phyloP scores from a whole-genome alignment of 2,113 vertebrate genomes.

The Oreocharis arfaki region DNA sequence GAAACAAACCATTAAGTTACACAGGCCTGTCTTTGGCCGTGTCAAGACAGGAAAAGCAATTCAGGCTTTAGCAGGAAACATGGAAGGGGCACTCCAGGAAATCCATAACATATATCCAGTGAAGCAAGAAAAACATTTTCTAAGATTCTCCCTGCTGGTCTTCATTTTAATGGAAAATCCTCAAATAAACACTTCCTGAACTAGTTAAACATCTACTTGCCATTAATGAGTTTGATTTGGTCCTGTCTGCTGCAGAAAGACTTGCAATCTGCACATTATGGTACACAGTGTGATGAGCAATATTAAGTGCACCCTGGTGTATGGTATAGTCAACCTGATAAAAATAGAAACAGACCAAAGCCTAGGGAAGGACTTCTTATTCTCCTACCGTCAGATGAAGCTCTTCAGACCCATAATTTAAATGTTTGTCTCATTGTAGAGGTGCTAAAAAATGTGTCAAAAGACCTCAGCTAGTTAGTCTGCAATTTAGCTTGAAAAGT shows the following conservation, averaged over 20 bases:
- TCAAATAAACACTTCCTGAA: not conserved
- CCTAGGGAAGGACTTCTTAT: not conserved
- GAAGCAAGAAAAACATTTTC: not conserved
- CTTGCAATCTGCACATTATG: not conserved
- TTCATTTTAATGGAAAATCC: not conserved
- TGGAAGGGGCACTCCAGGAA: not conserved
- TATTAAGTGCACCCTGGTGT: not conserved
- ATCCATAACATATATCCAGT: not conserved
- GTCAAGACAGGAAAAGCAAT: not conserved
- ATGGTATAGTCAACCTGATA: not conserved
- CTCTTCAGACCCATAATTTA: conserved; percentile 45
- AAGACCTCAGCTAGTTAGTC: conserved; percentile 27
- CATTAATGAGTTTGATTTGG: not conserved
- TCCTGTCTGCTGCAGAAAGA: not conserved
- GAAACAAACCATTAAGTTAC: not conserved
- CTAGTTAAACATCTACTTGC: not conserved
- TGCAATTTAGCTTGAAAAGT: conserved; percentile 49
- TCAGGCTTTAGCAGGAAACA: not conserved
- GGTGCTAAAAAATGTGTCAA: conserved; percentile 31
- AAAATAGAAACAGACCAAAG: conserved; percentile 32
- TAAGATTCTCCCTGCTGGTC: not conserved
- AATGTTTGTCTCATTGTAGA: conserved; percentile 40
- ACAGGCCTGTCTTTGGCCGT: not conserved
- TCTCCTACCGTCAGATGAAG: conserved; percentile 14
- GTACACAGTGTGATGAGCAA: not conserved